Conservation (phyloP, 2,888 invertebrate genomes). For the Athripsodes cinereus region DNA sequence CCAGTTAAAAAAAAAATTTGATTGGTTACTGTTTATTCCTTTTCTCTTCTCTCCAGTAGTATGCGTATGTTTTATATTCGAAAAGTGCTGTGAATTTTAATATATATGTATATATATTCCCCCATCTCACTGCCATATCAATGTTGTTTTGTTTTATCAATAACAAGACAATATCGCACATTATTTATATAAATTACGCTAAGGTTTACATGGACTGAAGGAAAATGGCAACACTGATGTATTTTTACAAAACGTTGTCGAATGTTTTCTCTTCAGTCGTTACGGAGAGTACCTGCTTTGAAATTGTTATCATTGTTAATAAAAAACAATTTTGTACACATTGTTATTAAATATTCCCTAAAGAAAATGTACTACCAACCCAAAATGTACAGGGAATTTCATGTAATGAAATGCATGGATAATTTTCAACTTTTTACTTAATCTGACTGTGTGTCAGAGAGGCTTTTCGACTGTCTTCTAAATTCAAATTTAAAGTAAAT, state of each 20-base stretch:
- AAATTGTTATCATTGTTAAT: not conserved
- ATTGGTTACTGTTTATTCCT: not conserved
- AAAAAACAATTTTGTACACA: not conserved
- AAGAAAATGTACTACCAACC: no score
- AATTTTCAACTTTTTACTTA: no score
- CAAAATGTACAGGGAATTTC: no score
- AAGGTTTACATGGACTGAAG: not conserved
- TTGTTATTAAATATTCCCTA: no score
- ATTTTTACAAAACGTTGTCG: not conserved
- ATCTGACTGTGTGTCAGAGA: no score
- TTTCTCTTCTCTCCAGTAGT: not conserved
- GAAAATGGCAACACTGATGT: not conserved
- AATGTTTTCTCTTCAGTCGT: not conserved
- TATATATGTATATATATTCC: not conserved
- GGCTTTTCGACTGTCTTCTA: no score
- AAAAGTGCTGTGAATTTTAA: slow-evolving; percentile 1
- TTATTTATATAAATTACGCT: not conserved
- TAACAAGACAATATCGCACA: not conserved
- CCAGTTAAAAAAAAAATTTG: no score
- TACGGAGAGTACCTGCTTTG: not conserved
- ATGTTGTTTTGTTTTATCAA: not conserved
- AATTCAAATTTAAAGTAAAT: no score
- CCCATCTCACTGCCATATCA: not conserved
- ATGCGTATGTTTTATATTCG: not conserved
- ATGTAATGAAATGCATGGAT: no score